A percentile compares a stretch with the other conserved stretches of the same genome.
phyloP scores from a whole-genome alignment of 2,888 invertebrate species.

The Plemyria rubiginata region DNA sequence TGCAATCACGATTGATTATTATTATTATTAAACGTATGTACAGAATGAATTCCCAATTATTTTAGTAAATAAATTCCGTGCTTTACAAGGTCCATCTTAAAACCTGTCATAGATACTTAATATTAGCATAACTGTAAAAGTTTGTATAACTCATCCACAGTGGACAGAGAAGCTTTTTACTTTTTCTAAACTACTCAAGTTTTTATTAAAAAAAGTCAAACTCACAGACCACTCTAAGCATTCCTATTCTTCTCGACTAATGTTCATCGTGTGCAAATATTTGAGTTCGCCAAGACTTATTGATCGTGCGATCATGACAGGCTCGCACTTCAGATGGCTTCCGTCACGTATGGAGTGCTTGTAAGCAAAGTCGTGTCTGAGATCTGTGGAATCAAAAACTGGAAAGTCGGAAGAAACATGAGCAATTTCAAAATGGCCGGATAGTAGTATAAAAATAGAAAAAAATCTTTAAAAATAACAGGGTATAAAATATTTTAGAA shows the following conservation, averaged over 20 bases:
- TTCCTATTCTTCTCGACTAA: slow-evolving; percentile 58
- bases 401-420: neutral
- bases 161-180: too few species aligned
- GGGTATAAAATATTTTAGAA: too few species aligned
- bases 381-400: slow-evolving; percentile 2
- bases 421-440: slow-evolving; percentile 5
- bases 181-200: too few species aligned
- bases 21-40: too few species aligned
- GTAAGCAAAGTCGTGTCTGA: slow-evolving; percentile 53
- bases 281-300: slow-evolving; percentile 75
- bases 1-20: too few species aligned
- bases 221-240: slow-evolving; percentile 1
- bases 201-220: neutral
- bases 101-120: too few species aligned
- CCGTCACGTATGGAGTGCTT: slow-evolving; percentile 78
- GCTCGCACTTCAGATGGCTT: slow-evolving; percentile 63
- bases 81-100: too few species aligned
- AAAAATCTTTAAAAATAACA: neutral
- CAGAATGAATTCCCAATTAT: too few species aligned
- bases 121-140: too few species aligned
- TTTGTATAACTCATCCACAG: too few species aligned
- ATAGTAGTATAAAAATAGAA: neutral
- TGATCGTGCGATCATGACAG: slow-evolving; percentile 75
- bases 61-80: too few species aligned
- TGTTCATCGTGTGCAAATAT: slow-evolving; percentile 80